A percentile compares a stretch with the other conserved stretches of the same genome.
Conservation (phyloP, 2,113 vertebrate species). For the Nipponia nippon region DNA sequence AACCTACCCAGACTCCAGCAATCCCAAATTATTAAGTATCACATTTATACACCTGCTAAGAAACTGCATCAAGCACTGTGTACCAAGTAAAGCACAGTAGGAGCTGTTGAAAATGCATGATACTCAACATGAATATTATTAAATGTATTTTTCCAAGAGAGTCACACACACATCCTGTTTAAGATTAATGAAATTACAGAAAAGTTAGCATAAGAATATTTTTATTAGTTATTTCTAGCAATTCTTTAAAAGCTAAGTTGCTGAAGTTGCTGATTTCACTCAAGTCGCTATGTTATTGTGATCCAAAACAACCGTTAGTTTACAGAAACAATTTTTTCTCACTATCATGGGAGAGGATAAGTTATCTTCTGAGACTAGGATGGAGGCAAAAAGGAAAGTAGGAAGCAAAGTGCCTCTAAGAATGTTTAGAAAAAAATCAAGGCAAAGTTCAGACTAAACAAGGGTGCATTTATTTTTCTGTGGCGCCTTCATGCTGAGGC, state of each 20-base stretch:
- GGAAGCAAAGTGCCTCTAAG: background rate
- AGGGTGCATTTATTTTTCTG: background rate
- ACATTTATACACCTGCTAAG: background rate
- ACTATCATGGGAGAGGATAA: background rate
- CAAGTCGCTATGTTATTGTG: accelerated
- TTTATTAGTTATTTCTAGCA: background rate
- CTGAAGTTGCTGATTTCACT: background rate
- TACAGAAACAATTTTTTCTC: background rate
- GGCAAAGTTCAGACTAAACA: conserved; percentile 25
- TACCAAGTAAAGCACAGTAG: background rate
- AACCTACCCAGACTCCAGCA: background rate
- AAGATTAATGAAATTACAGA: background rate
- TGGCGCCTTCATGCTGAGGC: background rate
- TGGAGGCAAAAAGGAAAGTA: background rate
- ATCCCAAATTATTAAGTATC: background rate
- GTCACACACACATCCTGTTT: background rate
- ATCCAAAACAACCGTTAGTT: background rate
- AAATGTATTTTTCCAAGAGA: background rate
- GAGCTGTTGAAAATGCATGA: background rate
- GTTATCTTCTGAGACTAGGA: background rate
- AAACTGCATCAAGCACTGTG: background rate
- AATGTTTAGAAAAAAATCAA: background rate
- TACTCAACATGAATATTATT: background rate
- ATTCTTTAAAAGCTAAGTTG: background rate
- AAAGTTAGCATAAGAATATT: background rate